Base-by-base conservation (phyloP, 2,797 vertebrate species). In the Semaprochilodus insignis region DNA sequence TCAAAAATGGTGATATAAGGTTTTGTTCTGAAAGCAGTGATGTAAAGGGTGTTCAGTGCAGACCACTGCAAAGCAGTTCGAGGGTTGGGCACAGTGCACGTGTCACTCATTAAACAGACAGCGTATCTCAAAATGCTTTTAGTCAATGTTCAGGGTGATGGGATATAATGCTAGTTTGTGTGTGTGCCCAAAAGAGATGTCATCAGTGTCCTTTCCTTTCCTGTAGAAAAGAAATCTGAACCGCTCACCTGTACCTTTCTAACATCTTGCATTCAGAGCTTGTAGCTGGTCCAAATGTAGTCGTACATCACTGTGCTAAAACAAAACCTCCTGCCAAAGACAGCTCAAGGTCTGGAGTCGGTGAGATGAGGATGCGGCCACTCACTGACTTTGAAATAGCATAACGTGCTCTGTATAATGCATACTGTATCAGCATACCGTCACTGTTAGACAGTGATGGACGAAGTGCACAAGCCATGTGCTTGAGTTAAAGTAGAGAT, bases 151-250 rank as follows among this genome's bases (percentile, higher is more conserved):
- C 5, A 73, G 25, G 4, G 6, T 71, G 44, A 71, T 6, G 48
- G 10, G 23, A 52, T n/a, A 27, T 15, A 44, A 15, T 27, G 71
- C 44, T 6, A 62, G 65, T 25, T 51, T 52, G 69, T 48, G 15
- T 76, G 25, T 60, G n/a, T 36, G 27, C 3, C 21, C 66, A 52
- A 34, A 44, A 78, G 55, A 25, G 74, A 48, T 27, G 15, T 76
- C 10, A 11, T 11, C 73, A 74, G 60, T 62, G n/a, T 75, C n/a
- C 62, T 74, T 6, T 74, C 62, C 51, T 60, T 78, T 82, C 59
- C 80, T 77, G 40, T 76, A 69, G 36, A 48, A 51, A 23, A 60
- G 25, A n/a, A n/a, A n/a, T n/a, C 40, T 31, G 31, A 31, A 44
- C 48, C 62, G 25, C 19, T 78, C 31, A 59, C 27, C 72, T 59